A percentile compares a stretch with the other conserved stretches of the same genome.
phyloP scores from a whole-genome alignment of 2,888 invertebrate genomes.

The Amiota communis region DNA sequence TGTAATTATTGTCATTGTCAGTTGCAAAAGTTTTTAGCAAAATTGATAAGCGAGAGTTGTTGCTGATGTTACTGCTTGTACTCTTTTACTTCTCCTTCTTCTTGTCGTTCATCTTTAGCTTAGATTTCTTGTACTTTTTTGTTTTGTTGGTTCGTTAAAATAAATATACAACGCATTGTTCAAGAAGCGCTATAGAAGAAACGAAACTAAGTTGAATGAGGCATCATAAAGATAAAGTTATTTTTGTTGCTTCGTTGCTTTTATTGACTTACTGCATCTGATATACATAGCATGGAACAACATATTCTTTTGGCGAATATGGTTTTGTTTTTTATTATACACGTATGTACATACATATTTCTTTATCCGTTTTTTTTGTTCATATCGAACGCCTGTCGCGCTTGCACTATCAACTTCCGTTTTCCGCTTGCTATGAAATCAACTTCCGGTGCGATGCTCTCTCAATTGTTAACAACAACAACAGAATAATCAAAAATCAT shows the following conservation, averaged over 20 bases:
- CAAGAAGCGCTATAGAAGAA: not conserved
- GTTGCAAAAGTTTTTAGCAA: slow-evolving; percentile 26
- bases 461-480: too few relatives aligned
- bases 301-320: too few relatives aligned
- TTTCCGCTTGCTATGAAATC: not conserved
- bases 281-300: too few relatives aligned
- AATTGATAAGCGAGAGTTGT: slow-evolving; percentile 12
- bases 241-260: slow-evolving; percentile 11
- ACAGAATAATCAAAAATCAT: not conserved
- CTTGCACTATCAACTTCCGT: slow-evolving; percentile 13
- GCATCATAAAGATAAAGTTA: slow-evolving; percentile 29
- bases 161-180: slow-evolving; percentile 18
- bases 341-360: too few relatives aligned
- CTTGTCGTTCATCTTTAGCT: not conserved
- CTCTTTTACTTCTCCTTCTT: not conserved
- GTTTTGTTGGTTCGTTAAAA: not conserved
- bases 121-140: not conserved
- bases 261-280: too few relatives aligned
- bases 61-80: not conserved
- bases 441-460: not conserved
- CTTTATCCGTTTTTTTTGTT: too few relatives aligned
- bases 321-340: too few relatives aligned
- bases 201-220: slow-evolving; percentile 5
- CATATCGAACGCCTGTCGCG: not conserved
- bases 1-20: slow-evolving; percentile 35